Evolutionary conservation across 2,888 invertebrate species (phyloP).

Genomic region (Amiota mariae): DNA sequence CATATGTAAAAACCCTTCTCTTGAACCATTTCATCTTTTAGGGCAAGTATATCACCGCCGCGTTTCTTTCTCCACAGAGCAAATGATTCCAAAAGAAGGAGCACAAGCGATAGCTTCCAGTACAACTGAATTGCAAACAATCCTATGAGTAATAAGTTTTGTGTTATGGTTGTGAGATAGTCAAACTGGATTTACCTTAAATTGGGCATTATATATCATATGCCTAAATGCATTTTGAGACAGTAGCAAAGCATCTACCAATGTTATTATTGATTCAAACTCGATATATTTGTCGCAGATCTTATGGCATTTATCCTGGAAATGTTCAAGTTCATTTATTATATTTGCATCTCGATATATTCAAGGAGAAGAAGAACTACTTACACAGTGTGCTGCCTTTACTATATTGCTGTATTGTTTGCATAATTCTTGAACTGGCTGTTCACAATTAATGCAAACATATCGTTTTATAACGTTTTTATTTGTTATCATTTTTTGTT

Average conservation of each 20-base stretch:
- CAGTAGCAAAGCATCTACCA: slow-evolving; percentile 88
- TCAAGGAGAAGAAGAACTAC: slow-evolving; percentile 52
- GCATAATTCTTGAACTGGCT: slow-evolving; percentile 77
- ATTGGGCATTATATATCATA: slow-evolving; percentile 85
- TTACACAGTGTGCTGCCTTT: slow-evolving; percentile 85
- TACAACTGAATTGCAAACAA: slow-evolving; percentile 75
- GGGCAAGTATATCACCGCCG: slow-evolving; percentile 53
- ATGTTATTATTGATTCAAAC: slow-evolving; percentile 89
- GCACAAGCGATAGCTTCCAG: slow-evolving; percentile 86
- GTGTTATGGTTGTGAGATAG: slow-evolving; percentile 75
- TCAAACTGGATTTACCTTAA: slow-evolving; percentile 78
- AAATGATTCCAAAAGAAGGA: slow-evolving; percentile 87
- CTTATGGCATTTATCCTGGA: slow-evolving; percentile 82
- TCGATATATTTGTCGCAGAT: slow-evolving; percentile 93
- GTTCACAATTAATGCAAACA: slow-evolving; percentile 82
- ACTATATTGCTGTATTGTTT: slow-evolving; percentile 82
- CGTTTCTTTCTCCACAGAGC: slow-evolving; percentile 77
- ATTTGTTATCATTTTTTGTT: neutral
- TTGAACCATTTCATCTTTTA: slow-evolving; percentile 72
- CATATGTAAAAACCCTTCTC: slow-evolving; percentile 78
- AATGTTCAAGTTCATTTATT: slow-evolving; percentile 42
- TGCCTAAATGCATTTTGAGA: slow-evolving; percentile 89
- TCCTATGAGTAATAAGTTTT: slow-evolving; percentile 19
- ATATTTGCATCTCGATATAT: neutral
- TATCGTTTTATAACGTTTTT: slow-evolving; percentile 43